Evolutionary conservation across 2,113 vertebrate genomes (phyloP), one percentile per base, ranked within the genome.

Genomic region (Ia io): DNA sequence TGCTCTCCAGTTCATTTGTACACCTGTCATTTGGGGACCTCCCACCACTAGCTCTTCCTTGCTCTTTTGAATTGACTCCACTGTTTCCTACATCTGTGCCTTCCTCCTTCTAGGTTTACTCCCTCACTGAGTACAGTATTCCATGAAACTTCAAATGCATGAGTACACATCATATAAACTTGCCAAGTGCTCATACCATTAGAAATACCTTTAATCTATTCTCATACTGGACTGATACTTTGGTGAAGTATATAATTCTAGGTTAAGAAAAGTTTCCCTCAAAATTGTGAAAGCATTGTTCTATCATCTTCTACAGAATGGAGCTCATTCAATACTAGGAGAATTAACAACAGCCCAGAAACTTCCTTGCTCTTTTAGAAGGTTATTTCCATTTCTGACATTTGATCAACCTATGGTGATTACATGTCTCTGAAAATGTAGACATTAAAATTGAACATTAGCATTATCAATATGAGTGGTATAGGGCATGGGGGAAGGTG

Each of bases 401-500:
- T 70, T 61, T 84, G 23, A 69, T 93, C 40, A 53, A 13, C 9
- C 0, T 53, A 22, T 3, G 5, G 20, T n/a, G 12, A 22, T 28
- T 42, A 4, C 6, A 25, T 32, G 5, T 42, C 23, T 89, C 70
- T 77, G 25, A 92, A 93, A 87, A 89, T 71, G 4, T 84, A 84
- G 32, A 77, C 3, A 3, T 67, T n/a, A 71, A 82, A 59, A 35
- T 4, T 44, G 59, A 84, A 71, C 53, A 82, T 16, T 23, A 91
- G 73, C 3, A 53, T 40, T 30, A 61, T 70, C 13, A n/a, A n/a
- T 22, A 2, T 25, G 9, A 56, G 23, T 22, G 13, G 5, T 12
- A 1, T 4, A 8, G 5, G 17, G 9, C 17, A 23, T 6, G 30
- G 11, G 1, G 12, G 11, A 18, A 0, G 9, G 2, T 3, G 9